A percentile compares a stretch with the other conserved stretches of the same genome.
Evolutionary conservation across 2,797 vertebrate genomes (phyloP).

Genomic region (Micrastur ruficollis): DNA sequence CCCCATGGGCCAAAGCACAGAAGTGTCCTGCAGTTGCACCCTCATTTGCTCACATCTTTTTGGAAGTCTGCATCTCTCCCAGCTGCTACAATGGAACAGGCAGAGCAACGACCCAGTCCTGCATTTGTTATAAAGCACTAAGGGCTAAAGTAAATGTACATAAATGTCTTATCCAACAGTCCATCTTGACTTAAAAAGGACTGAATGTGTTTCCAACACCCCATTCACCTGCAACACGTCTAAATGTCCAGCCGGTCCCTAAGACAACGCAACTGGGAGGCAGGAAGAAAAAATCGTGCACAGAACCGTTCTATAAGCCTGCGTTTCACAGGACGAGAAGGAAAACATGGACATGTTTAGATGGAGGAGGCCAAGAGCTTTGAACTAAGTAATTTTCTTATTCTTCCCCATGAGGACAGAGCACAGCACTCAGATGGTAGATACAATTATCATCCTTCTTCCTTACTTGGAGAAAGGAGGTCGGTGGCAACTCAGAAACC

Average conservation of each 20-base stretch:
- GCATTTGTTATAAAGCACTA: accelerated
- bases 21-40: not conserved
- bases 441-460: not conserved
- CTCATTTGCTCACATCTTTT: not conserved
- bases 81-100: not conserved
- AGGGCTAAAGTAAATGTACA: not conserved
- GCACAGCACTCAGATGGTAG: accelerated
- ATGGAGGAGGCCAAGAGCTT: not conserved
- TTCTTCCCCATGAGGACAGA: not conserved
- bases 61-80: not conserved
- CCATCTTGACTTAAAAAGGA: not conserved
- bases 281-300: accelerated
- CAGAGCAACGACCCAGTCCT: not conserved
- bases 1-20: not conserved
- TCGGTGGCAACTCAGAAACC: not conserved
- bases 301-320: not conserved
- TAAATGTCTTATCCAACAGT: not conserved
- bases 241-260: not conserved
- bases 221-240: not conserved
- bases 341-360: accelerated
- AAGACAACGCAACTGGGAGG: not conserved
- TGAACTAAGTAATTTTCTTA: not conserved
- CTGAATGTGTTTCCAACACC: not conserved
- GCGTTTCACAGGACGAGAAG: not conserved
- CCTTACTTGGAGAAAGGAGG: not conserved